Percentiles rank a stretch among this genome's conserved stretches.
Conservation (phyloP, 2,113 vertebrate genomes). For the Eulemur macaco region DNA sequence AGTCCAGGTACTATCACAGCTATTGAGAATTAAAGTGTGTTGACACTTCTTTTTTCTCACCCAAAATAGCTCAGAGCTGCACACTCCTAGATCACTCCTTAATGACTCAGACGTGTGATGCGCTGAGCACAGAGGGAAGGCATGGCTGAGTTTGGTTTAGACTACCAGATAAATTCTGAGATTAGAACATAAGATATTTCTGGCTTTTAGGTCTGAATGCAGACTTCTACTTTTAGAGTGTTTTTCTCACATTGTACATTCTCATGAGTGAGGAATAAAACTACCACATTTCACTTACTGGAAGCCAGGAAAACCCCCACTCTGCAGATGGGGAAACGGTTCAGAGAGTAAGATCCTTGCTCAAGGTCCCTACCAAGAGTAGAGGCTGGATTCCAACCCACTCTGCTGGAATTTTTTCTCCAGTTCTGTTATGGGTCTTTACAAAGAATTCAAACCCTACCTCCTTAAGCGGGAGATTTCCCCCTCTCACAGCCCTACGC, state of each 20-base stretch:
- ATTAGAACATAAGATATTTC: neutral
- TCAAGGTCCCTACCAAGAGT: neutral
- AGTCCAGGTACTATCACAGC: neutral
- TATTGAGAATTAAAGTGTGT: neutral
- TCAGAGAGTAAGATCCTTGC: neutral
- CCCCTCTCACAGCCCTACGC: neutral
- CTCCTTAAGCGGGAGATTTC: neutral
- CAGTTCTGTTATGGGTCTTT: neutral
- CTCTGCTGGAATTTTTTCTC: neutral
- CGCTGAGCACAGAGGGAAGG: neutral
- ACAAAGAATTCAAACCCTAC: neutral
- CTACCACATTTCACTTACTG: neutral
- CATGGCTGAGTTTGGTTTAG: neutral
- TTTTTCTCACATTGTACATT: neutral
- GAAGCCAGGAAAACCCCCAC: neutral
- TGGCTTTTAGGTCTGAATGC: neutral
- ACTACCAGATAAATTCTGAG: neutral
- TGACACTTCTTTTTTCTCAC: neutral
- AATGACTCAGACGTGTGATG: neutral
- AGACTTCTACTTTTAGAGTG: neutral
- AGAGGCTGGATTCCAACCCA: neutral
- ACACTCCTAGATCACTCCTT: neutral
- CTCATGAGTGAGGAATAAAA: neutral
- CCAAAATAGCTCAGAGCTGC: neutral
- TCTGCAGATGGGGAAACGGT: neutral